Evolutionary conservation across 1,140 invertebrate genomes (phyloP).

Genomic region (Ectropis grisescens): DNA sequence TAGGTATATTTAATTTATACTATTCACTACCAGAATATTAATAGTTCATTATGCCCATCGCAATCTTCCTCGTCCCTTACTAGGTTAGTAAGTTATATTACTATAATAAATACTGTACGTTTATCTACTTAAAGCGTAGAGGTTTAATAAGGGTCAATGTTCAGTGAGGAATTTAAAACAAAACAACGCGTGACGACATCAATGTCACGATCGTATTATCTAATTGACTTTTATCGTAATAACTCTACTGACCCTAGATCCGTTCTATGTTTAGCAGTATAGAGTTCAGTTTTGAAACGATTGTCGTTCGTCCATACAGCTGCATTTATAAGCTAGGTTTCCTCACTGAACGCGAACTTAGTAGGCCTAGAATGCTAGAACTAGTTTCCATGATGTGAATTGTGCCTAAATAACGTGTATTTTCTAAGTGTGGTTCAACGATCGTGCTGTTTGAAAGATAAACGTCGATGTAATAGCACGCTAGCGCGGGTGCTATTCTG

Average conservation of each 20-base stretch:
- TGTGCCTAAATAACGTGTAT: conserved; percentile 48
- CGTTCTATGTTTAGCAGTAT: no score
- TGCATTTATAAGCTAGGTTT: conserved; percentile 26
- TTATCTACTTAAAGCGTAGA: neutral
- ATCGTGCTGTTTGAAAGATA: neutral
- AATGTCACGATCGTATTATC: no score
- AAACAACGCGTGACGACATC: no score
- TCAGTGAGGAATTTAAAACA: conserved; percentile 4
- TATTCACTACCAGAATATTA: no score
- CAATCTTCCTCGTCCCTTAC: conserved; percentile 13
- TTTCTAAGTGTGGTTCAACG: conserved; percentile 19
- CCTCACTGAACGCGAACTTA: conserved; percentile 20
- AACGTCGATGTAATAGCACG: neutral
- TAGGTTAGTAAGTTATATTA: conserved; percentile 16
- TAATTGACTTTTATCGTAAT: no score
- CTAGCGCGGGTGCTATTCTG: no score
- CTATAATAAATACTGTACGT: neutral
- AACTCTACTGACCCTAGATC: no score
- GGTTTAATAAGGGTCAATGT: conserved; percentile 3
- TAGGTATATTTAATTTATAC: no score
- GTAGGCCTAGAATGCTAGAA: conserved; percentile 52
- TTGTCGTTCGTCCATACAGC: no score
- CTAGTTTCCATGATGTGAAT: conserved; percentile 51
- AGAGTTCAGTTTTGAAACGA: no score
- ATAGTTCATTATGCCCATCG: conserved; percentile 19